Conservation (phyloP, 2,113 vertebrate species). For the Myotis lucifugus region DNA sequence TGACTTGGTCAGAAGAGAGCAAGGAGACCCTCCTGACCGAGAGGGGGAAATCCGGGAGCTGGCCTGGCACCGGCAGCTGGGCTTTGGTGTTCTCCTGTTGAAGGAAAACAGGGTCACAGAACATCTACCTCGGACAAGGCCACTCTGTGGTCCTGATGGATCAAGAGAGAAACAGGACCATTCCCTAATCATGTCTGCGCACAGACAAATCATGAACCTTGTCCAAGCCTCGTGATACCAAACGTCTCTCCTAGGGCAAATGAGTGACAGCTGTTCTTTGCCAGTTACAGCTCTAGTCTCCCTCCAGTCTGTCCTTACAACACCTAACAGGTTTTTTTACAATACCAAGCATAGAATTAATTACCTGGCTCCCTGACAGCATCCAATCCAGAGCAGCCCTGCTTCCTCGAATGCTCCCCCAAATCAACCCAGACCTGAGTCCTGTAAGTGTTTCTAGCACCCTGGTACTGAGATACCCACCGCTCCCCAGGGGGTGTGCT, state of each 20-base stretch:
- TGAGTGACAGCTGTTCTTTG: background rate
- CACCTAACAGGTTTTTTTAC: background rate
- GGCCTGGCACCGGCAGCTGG: accelerated
- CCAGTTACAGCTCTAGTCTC: background rate
- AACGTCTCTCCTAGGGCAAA: background rate
- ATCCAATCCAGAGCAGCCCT: background rate
- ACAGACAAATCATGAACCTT: background rate
- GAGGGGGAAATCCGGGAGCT: background rate
- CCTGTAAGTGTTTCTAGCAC: background rate
- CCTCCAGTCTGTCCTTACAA: background rate
- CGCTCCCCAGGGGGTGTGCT: no score
- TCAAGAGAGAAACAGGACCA: background rate
- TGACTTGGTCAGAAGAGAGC: background rate
- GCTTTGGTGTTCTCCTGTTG: background rate
- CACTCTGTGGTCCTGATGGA: background rate
- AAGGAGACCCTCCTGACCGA: background rate
- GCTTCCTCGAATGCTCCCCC: background rate
- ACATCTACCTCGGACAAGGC: background rate
- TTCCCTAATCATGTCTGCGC: background rate
- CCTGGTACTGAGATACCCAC: background rate
- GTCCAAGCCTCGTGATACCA: background rate
- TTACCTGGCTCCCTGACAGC: background rate
- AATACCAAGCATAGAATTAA: background rate
- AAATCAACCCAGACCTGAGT: background rate
- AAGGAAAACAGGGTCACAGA: background rate